A percentile compares a stretch with the other conserved stretches of the same genome.
Evolutionary conservation across 2,797 vertebrate genomes (phyloP).

Genomic region (Enoplosus armatus): DNA sequence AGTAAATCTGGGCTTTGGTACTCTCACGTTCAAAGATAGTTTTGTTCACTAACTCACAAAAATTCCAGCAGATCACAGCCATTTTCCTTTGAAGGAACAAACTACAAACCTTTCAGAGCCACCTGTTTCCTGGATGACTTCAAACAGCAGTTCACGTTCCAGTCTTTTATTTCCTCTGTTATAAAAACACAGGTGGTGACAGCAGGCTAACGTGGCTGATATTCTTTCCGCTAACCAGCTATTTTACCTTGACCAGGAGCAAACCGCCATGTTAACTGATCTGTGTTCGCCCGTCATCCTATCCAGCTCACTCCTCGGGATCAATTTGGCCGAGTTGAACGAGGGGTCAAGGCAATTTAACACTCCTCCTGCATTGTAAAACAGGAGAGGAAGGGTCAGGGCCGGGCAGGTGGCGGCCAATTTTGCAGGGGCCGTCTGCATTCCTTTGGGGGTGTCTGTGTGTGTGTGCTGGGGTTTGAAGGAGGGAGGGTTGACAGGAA

Average conservation of each 20-base stretch:
- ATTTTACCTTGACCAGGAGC: conserved; percentile 55
- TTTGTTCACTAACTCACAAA: too few species aligned
- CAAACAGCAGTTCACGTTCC: background rate
- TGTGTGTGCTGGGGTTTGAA: background rate
- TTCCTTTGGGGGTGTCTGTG: conserved; percentile 44
- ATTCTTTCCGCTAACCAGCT: conserved; percentile 39
- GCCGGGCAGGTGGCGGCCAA: conserved; percentile 70
- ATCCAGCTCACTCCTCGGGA: conserved; percentile 69
- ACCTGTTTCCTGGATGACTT: too few species aligned
- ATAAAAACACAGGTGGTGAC: conserved; percentile 33
- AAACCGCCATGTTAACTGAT: conserved; percentile 64
- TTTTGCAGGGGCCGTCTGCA: conserved; percentile 53
- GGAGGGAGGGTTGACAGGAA: conserved; percentile 53
- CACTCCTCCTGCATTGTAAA: conserved; percentile 72
- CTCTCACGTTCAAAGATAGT: too few species aligned
- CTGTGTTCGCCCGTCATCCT: conserved; percentile 43
- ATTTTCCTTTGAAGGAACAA: too few species aligned
- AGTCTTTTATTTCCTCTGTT: conserved; percentile 9
- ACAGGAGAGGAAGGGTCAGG: conserved; percentile 51
- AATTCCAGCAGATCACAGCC: too few species aligned
- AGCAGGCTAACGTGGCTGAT: conserved; percentile 37
- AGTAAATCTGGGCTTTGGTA: too few species aligned
- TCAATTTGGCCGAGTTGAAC: conserved; percentile 76
- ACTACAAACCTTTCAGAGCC: too few species aligned
- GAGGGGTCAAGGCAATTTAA: conserved; percentile 81